Evolutionary conservation across 2,113 vertebrate genomes (phyloP), one percentile per base, ranked within the genome.

Genomic region (Actinemys pallida): DNA sequence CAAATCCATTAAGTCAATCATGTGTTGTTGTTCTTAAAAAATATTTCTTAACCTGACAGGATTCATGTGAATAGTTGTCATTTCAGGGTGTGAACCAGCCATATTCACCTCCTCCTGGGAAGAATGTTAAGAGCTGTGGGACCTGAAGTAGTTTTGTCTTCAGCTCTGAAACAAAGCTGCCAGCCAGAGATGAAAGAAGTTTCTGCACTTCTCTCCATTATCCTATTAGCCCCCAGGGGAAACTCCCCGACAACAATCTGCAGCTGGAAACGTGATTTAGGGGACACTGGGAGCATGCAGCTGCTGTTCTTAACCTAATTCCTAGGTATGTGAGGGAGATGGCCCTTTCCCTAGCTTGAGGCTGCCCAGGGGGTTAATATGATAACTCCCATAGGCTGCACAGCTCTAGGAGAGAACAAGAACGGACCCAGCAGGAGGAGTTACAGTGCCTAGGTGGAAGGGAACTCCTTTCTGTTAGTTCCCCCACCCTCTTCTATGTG

Each of bases 151-250:
- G 84, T 11, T 27, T 42, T 91, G 19, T 45, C 82, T 83, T 75
- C 24, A 81, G 49, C 88, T 92, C 57, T 93, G 84, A 86, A 92
- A 72, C 39, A 93, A 39, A 75, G 19, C 35, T 87, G 76, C 76
- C 86, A 2, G 24, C 47, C 79, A 81, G 82, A 85, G 59, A 54
- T 35, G 19, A 45, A 86, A 69, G 62, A 45, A 19, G 31, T 69
- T 69, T 82, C 75, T 80, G 5, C 27, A 76, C 90, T 96, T 83
- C 72, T 95, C 10, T 84, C 35, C 72, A 65, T 65, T 80, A 90
- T 76, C 29, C 10, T 52, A 29, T 93, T 17, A 84, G 3, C n/a
- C 87, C 78, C 86, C 14, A 7, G 80, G 54, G 84, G 3, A 87
- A 69, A 19, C 56, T 83, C 29, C 9, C 91, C 42, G n/a, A 42